Conservation (phyloP, 2,113 vertebrate genomes). For the Xiphophorus hellerii region DNA sequence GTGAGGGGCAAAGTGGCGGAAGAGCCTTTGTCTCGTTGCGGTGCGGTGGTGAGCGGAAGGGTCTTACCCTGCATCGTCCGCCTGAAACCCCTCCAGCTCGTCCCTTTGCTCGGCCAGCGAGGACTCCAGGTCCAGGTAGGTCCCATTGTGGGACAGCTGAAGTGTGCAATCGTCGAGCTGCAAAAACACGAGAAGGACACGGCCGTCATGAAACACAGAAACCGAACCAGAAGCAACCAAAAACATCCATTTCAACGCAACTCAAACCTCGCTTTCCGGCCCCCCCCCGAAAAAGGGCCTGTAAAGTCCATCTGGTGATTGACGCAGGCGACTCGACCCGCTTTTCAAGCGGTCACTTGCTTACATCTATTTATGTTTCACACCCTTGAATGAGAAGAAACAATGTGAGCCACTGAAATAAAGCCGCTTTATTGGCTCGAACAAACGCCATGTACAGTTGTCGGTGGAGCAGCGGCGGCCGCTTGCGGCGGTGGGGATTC, state of each 20-base stretch:
- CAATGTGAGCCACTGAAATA: conserved; percentile 45
- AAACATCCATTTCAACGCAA: neutral
- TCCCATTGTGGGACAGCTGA: conserved; percentile 94
- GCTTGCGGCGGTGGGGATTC: conserved; percentile 17
- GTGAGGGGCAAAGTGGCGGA: neutral
- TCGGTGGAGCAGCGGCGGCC: conserved; percentile 24
- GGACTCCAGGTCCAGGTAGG: conserved; percentile 95
- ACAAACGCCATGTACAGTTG: conserved; percentile 24
- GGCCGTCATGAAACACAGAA: neutral
- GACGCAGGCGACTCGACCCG: conserved; percentile 17
- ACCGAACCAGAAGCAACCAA: neutral
- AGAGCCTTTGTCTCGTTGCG: conserved; percentile 1
- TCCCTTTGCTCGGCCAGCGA: conserved; percentile 93
- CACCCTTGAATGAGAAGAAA: conserved; percentile 44
- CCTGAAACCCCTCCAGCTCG: conserved; percentile 94
- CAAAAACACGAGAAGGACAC: conserved; percentile 29
- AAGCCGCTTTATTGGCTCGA: conserved; percentile 46
- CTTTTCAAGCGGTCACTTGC: conserved; percentile 13
- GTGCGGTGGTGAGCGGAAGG: neutral
- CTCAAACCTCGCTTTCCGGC: neutral
- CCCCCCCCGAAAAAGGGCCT: neutral
- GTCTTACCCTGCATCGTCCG: conserved; percentile 89
- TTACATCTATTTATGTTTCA: conserved; percentile 39
- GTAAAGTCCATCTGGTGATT: conserved; percentile 14
- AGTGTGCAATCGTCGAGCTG: conserved; percentile 95